Base-by-base conservation (phyloP, 2,113 vertebrate species). In the Lethenteron camtschaticum region DNA sequence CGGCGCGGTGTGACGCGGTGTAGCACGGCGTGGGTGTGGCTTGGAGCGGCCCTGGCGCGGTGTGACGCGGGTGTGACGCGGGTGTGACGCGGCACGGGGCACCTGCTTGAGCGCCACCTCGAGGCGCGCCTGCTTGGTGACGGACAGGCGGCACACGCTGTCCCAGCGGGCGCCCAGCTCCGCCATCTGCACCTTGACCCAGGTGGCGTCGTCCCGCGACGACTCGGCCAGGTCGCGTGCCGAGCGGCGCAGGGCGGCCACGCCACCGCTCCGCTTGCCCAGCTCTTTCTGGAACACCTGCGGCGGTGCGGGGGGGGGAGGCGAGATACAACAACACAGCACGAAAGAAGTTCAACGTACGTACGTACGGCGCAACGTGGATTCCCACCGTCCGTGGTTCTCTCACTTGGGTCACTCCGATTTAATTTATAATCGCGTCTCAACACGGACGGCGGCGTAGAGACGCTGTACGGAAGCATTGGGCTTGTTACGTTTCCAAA, bases 131-230 rank as follows among this genome's bases (percentile, higher is more conserved):
- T 99, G 94, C 73, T 99, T 99, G 74, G 82, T 85, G 77, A 99
- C 88, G 0, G 94, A 99, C 60, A 99, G 81, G 55, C 89, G 90
- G 18, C 94, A 99, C 70, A 99, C 89, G 0, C 86, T 89, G 18
- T 99, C 94, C 94, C 94, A 99, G 70, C 90, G 89, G 78, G 86
- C 91, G 79, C 89, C 94, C 55, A 99, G 85, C 77, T 99, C 94
- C 75, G 95, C 91, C 13, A 99, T 83, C 74, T 99, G 94, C 73
- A 91, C 92, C 75, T 91, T 91, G 72, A 99, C 90, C 94, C 92
- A 99, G 0, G 88, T 91, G 0, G 92, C 96, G 77, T 99, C 94
- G 0, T 99, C 92, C 0, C 89, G 80, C 57, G 88, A 89, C 3
- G 83, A 90, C 18, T 99, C 94, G 59, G 96, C 88, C 11, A 97